These are phyloP conservation scores for Tursiops truncatus DNA, from an alignment of 2,113 vertebrate genomes.

Conservation along the genomic window DNA sequence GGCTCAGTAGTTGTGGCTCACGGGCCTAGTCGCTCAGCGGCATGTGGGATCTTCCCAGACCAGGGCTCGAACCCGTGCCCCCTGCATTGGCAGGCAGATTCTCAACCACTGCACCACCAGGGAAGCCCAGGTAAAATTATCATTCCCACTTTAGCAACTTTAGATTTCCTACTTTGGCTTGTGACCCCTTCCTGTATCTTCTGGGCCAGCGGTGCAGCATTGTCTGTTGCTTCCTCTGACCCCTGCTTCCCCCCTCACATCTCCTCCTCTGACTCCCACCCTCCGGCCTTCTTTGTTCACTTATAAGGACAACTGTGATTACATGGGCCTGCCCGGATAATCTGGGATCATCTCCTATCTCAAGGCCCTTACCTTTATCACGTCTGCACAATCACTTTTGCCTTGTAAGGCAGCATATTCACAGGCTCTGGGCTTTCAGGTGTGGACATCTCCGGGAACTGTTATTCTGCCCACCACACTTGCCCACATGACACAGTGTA, in stretches of 20 bases:
- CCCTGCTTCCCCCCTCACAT: neutral
- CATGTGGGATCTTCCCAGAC: no score
- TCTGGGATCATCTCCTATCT: neutral
- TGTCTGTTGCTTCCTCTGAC: neutral
- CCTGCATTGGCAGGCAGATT: no score
- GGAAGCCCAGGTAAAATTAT: neutral
- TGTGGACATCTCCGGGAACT: neutral
- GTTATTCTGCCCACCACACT: neutral
- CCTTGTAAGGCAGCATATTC: neutral
- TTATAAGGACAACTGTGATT: neutral
- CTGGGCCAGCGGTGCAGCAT: neutral
- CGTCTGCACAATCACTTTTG: neutral
- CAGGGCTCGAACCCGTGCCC: no score
- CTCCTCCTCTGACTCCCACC: neutral
- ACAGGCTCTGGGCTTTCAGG: neutral
- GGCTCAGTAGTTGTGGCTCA: no score
- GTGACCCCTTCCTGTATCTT: neutral
- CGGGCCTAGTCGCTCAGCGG: no score
- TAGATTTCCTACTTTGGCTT: neutral
- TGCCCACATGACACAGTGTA: neutral
- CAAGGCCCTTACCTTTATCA: neutral
- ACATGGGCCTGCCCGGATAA: neutral
- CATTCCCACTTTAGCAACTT: neutral
- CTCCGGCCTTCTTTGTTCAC: neutral
- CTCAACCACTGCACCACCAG: no score